Evolutionary conservation across 2,113 vertebrate species (phyloP), one percentile per base, ranked within the genome.

Genomic region (Corythaixoides concolor): DNA sequence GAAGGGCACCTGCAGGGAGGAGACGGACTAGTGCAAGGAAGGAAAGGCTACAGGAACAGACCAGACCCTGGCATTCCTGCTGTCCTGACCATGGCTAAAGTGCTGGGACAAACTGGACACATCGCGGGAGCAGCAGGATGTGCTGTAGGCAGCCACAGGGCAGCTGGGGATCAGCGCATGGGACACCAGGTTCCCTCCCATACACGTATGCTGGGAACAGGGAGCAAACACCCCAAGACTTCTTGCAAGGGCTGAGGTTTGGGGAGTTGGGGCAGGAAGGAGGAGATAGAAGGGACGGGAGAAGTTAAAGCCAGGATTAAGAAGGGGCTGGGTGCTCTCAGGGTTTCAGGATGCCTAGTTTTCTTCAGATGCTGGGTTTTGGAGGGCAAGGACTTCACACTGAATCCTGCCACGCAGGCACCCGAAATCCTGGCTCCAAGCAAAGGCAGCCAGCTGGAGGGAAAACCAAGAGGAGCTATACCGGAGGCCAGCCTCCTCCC

Each of bases 1-100:
- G 95, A 99, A 99, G 1, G 99, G 99, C 79, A 99, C 99, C 99
- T 99, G 91, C 60, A 52, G 41, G 21, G 63, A 90, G 47, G 15
- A 94, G 18, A 12, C 8, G 35, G 23, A 56, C 15, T 28, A 11
- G 8, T 5, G 16, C 8, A 12, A 82, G 73, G 15, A 64, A 58
- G 23, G 35, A 68, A 67, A 76, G 15, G 85, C 73, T 60, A 12
- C 13, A 63, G 49, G 56, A 62, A 64, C 22, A 39, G 41, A 66
- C 11, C 22, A 39, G 41, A 66, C 11, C 2, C 1, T 27, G 30
- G 21, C 35, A 30, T n/a, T 92, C 59, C 53, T 2, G 1, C 13
- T 76, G 27, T 45, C 79, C 82, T 76, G 32, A 35, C 14, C 11
- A 19, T 0, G 1, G 23, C 43, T 69, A 20, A 28, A 56, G 49